Evolutionary conservation across 2,797 vertebrate species (phyloP), one percentile per base, ranked within the genome.

Genomic region (Xerus rutilus): DNA sequence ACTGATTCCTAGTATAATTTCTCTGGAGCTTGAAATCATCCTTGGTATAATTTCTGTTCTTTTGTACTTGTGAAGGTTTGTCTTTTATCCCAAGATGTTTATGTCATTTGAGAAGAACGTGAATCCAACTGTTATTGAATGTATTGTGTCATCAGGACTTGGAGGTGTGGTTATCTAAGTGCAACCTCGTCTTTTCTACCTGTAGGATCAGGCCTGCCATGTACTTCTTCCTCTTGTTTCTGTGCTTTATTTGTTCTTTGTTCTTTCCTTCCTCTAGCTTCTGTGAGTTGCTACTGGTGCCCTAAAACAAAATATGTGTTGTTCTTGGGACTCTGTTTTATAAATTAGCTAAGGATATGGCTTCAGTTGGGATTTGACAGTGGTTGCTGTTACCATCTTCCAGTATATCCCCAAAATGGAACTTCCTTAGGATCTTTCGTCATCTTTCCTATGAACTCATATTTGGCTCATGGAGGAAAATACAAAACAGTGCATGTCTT

Each of bases 1-100:
- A 15, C 12, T 88, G 28, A 72, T 84, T 78, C 77, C 78, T 43
- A 57, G 21, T 88, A 43, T 65, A 65, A 83, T 78, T 96, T 96
- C 11, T 54, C 52, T 70, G 14, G 83, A 30, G 54, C 70, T 81
- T 18, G 14, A 77, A 47, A 57, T 82, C 3, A 70, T 72, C 45
- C 47, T 91, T 45, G 35, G 7, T 84, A 18, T 77, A 30, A 86
- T 83, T 72, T 74, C 49, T 59, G 7, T 83, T 84, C 25, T 73
- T 78, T 67, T 47, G 5, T 88, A 70, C 45, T 84, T 83, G 25
- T 91, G 30, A 84, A 73, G 28, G 47, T 73, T 73, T 88, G 12
- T 91, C 47, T 88, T 86, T 52, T 6, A 76, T 67, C 59, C 52
- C 15, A 45, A 7, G 72, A 69, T 76, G 7, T 67, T 91, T 72